These are phyloP conservation scores for Oncorhynchus clarkii DNA, from an alignment of 2,113 vertebrate species.

Conservation along the genomic window DNA sequence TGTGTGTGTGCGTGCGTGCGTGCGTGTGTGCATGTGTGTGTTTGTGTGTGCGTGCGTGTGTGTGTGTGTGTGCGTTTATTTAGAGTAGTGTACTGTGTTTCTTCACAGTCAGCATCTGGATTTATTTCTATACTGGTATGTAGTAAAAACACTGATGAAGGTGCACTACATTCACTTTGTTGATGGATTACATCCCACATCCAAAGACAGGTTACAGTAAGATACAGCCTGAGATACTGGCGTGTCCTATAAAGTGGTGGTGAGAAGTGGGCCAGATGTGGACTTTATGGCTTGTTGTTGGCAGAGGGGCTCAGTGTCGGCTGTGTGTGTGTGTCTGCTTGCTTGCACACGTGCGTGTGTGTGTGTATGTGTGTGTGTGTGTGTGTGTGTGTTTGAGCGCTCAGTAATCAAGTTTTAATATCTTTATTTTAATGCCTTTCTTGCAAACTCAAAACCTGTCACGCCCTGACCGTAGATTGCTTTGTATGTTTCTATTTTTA, in stretches of 20 bases:
- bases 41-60: neutral
- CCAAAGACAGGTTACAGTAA: neutral
- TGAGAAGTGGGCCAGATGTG: conserved; percentile 43
- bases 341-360: neutral
- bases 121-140: neutral
- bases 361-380: neutral
- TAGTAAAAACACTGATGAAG: neutral
- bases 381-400: neutral
- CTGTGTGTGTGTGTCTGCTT: conserved; percentile 2
- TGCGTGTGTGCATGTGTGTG: neutral
- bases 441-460: neutral
- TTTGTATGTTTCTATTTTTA: too few relatives aligned
- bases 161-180: neutral
- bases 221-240: neutral
- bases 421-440: conserved; percentile 34
- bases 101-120: conserved; percentile 10
- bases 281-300: conserved; percentile 27
- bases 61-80: neutral
- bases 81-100: neutral
- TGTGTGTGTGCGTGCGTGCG: neutral
- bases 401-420: conserved; percentile 48
- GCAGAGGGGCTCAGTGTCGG: conserved; percentile 11
- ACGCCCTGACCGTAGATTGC: too few relatives aligned
- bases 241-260: conserved; percentile 21
- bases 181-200: neutral